Conservation (phyloP, 2,113 vertebrate species). For the Prolemur simus region DNA sequence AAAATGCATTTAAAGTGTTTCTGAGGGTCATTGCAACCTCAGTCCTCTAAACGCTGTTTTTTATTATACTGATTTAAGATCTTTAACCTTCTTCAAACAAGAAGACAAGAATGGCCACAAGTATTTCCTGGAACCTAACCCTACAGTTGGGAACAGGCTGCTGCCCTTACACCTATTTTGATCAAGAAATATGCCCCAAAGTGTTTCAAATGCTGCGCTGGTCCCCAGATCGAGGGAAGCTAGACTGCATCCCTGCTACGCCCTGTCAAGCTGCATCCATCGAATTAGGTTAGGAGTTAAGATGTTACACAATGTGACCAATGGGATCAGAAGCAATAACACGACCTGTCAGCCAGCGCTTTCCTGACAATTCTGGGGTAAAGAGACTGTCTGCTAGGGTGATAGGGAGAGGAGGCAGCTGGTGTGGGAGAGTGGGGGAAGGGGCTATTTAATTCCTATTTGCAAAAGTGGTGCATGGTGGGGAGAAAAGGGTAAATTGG, state of each 20-base stretch:
- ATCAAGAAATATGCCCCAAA: not conserved
- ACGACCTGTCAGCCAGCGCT: not conserved
- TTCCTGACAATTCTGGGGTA: slow-evolving; percentile 13
- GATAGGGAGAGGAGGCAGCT: not conserved
- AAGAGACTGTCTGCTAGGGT: not conserved
- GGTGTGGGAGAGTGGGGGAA: fast-evolving
- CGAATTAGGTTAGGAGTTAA: slow-evolving; percentile 60
- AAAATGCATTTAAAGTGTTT: slow-evolving; percentile 29
- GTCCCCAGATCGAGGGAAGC: not conserved
- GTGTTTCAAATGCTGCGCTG: not conserved
- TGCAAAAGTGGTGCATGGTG: not conserved
- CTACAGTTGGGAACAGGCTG: not conserved
- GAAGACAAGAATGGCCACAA: not conserved
- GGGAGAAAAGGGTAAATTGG: not conserved
- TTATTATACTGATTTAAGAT: not conserved
- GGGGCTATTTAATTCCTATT: not conserved
- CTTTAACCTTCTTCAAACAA: not conserved
- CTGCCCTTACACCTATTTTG: not conserved
- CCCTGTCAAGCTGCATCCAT: slow-evolving; percentile 72
- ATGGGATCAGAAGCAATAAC: slow-evolving; percentile 69
- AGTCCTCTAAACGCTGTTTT: not conserved
- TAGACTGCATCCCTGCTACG: not conserved
- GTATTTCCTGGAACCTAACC: not conserved
- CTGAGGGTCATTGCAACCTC: not conserved
- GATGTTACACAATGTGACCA: slow-evolving; percentile 69